Base-by-base conservation (phyloP, 2,797 vertebrate genomes). In the Onychomys arenicola region DNA sequence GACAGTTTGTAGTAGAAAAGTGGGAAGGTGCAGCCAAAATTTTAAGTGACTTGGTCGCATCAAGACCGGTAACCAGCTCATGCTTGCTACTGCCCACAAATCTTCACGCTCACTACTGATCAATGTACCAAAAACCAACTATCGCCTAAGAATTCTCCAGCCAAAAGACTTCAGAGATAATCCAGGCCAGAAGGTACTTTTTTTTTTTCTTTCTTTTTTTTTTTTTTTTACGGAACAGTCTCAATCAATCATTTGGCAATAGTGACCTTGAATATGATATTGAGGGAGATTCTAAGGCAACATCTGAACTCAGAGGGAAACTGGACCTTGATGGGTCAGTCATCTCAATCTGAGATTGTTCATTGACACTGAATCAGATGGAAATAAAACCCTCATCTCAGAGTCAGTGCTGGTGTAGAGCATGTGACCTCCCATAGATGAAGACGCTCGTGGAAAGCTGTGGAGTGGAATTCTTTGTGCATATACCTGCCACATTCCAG, bases 231-330 rank as follows among this genome's bases (percentile, higher is more conserved):
- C 29, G 16, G n/a, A 14, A 34, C 46, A 73, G 73, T 37, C 19
- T 5, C 34, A 55, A 11, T 90, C 37, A 84, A 11, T 90, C 34
- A 84, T 87, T 81, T 69, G 29, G 17, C 80, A 87, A 77, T 40
- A 81, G 46, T 78, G 80, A 5, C 69, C 82, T 86, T 89, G 40
- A 94, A 89, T 46, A 12, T 49, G 55, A 76, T 76, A 9, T 37
- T 83, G 25, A 93, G 82, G 69, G 92, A 77, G 19, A 88, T 81
- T 76, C 43, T 52, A 92, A 82, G 63, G 34, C 75, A 87, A 71
- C 5, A 52, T 65, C 83, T 84, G 29, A 37, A 55, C n/a, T 92
- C 81, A 40, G 21, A 40, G 25, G 14, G 67, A 96, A 97, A 61
- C 34, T 11, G 34, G 49, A 34, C 67, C 27, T 91, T 29, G 29